Evolutionary conservation across 2,797 vertebrate species (phyloP).

Genomic region (Fratercula arctica): DNA sequence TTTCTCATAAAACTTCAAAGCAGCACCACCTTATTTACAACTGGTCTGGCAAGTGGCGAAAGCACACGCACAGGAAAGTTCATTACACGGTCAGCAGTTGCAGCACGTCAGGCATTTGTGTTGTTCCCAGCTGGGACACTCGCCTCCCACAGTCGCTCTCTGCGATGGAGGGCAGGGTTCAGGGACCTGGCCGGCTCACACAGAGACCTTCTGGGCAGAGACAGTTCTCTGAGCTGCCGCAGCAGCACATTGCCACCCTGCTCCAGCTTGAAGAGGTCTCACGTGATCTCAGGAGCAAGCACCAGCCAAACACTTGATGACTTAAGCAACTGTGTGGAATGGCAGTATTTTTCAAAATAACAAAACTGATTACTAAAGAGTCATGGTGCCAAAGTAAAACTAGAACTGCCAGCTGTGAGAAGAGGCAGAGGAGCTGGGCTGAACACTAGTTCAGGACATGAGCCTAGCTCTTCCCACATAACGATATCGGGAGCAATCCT

Average conservation of each 20-base stretch:
- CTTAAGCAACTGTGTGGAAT: not conserved
- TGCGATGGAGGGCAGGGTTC: not conserved
- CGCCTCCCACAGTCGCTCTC: not conserved
- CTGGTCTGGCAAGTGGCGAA: not conserved
- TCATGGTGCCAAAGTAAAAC: not conserved
- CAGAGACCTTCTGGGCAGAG: not conserved
- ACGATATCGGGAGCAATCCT: not conserved
- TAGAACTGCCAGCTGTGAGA: not conserved
- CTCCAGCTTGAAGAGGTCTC: not conserved
- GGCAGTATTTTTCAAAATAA: not conserved
- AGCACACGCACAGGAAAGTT: not conserved
- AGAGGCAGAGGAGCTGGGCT: not conserved
- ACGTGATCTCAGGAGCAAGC: not conserved
- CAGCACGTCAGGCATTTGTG: not conserved
- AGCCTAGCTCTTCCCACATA: not conserved
- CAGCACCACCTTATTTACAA: not conserved
- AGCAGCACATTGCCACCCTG: not conserved
- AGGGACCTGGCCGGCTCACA: not conserved
- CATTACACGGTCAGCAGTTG: not conserved
- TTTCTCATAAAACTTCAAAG: not conserved
- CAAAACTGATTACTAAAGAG: not conserved
- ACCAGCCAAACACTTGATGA: not conserved
- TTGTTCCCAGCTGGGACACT: not conserved
- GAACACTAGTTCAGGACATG: not conserved
- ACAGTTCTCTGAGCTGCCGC: accelerated